Evolutionary conservation across 23 tunicate species (phyloP).

Genomic region (Halocynthia aurantium): DNA sequence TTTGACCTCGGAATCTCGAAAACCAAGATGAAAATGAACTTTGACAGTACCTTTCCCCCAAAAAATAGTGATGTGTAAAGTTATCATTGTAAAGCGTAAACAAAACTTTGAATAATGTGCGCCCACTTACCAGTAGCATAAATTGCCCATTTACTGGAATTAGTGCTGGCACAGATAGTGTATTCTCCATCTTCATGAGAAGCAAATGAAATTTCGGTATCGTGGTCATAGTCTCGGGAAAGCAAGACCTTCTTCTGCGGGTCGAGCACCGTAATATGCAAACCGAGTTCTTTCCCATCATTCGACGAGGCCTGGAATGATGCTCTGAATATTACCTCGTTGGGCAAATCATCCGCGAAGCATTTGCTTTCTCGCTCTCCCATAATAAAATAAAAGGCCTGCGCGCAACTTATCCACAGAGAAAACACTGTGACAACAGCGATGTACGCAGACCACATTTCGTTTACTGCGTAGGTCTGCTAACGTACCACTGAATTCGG

Average conservation of each 20-base stretch:
- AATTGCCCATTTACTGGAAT: conserved; percentile 21
- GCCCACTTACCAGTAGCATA: conserved; percentile 14
- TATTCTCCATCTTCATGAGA: conserved; percentile 10
- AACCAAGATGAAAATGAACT: too few relatives aligned
- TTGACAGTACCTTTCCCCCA: too few relatives aligned
- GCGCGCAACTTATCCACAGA: not conserved
- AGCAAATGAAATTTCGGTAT: not conserved
- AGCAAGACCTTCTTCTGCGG: conserved; percentile 14
- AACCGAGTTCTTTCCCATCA: not conserved
- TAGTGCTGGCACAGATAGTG: conserved; percentile 13
- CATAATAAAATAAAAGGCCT: not conserved
- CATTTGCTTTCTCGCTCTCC: conserved; percentile 22
- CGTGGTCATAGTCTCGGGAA: conserved; percentile 1
- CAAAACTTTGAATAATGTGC: too few relatives aligned
- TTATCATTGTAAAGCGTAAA: too few relatives aligned
- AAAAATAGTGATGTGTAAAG: too few relatives aligned
- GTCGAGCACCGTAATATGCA: not conserved
- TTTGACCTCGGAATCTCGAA: too few relatives aligned
- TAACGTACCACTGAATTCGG: too few relatives aligned
- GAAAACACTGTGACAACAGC: not conserved
- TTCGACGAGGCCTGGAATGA: not conserved
- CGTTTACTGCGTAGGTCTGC: too few relatives aligned
- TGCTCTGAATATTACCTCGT: not conserved
- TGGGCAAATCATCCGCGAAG: conserved; percentile 1
- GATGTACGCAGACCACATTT: too few relatives aligned